Evolutionary conservation across 2,113 vertebrate genomes (phyloP).

Genomic region (Jaculus jaculus): DNA sequence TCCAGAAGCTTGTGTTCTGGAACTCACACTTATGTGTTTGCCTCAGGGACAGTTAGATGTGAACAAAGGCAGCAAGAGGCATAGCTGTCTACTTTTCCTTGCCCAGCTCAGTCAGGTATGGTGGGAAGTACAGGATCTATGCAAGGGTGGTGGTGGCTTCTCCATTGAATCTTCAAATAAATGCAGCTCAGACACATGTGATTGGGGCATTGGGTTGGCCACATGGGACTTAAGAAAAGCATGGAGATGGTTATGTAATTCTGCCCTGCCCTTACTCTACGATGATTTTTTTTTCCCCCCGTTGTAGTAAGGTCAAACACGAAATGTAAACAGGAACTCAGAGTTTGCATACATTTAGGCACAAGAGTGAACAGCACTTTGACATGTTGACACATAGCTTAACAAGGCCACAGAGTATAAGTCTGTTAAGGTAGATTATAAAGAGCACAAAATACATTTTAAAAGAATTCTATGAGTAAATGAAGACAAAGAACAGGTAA

Average conservation of each 20-base stretch:
- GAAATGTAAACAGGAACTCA: neutral
- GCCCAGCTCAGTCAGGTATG: neutral
- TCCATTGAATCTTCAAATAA: neutral
- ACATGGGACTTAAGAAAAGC: neutral
- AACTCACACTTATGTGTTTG: fast-evolving
- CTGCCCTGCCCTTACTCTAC: no score
- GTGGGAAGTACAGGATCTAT: no score
- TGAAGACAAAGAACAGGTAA: neutral
- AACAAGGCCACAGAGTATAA: neutral
- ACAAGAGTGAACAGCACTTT: neutral
- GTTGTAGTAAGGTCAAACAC: neutral
- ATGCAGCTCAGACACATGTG: neutral
- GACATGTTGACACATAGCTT: neutral
- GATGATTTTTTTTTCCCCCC: neutral
- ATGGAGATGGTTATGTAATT: no score
- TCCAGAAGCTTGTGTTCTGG: neutral
- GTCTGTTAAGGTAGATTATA: neutral
- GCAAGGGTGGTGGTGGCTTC: fast-evolving
- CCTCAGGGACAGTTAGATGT: no score
- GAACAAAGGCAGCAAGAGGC: neutral
- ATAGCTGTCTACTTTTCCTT: neutral
- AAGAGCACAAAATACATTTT: neutral
- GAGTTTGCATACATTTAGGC: neutral
- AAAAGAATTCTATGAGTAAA: neutral
- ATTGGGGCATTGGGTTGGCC: fast-evolving